Conservation (phyloP, 2,113 vertebrate species). For the Poecilia latipinna region DNA sequence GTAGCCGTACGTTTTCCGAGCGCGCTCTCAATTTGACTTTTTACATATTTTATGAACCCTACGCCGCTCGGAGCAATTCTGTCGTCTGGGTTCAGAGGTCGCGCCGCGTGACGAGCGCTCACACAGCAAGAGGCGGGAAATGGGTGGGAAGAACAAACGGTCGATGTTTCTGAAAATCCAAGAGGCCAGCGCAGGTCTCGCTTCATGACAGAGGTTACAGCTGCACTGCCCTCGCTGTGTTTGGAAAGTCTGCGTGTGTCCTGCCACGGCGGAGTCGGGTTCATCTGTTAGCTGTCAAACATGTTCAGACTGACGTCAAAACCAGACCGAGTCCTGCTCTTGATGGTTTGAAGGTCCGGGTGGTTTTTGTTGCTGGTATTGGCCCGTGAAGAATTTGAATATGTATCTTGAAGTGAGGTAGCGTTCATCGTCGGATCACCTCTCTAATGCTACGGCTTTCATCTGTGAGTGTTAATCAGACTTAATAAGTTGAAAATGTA, state of each 20-base stretch:
- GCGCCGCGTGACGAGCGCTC: slow-evolving; percentile 21
- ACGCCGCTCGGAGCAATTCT: background rate
- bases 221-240: slow-evolving; percentile 29
- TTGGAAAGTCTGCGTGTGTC: slow-evolving; percentile 10
- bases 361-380: background rate
- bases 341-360: background rate
- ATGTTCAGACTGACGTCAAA: slow-evolving; percentile 66
- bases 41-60: slow-evolving; percentile 9
- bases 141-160: slow-evolving; percentile 17
- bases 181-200: slow-evolving; percentile 28
- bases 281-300: slow-evolving; percentile 78
- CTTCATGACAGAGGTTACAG: slow-evolving; percentile 49
- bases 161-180: slow-evolving; percentile 10
- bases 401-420: background rate
- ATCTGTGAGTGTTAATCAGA: background rate
- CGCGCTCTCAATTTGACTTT: background rate
- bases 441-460: background rate
- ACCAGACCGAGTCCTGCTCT: slow-evolving; percentile 34
- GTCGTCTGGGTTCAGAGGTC: slow-evolving; percentile 22
- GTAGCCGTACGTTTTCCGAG: background rate
- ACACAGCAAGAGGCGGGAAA: slow-evolving; percentile 26
- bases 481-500: background rate
- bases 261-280: slow-evolving; percentile 67
- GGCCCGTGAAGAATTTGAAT: background rate
- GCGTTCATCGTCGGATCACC: background rate